Conservation (phyloP, 2,797 vertebrate genomes). For the Poeciliopsis paucimaculata region DNA sequence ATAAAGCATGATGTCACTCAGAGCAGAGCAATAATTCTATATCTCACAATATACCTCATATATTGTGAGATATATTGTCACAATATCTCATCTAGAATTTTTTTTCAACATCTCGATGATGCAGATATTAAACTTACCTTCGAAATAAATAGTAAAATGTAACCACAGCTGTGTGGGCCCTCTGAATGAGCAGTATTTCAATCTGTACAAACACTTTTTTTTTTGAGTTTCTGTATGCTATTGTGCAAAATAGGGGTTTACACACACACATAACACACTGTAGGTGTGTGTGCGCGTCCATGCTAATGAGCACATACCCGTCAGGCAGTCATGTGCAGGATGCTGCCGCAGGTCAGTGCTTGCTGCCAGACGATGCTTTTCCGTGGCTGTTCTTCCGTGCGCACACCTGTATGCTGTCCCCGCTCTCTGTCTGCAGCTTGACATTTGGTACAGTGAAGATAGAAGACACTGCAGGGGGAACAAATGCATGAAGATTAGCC, state of each 20-base stretch:
- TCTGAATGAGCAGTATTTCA: not conserved
- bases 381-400: constrained; percentile 90
- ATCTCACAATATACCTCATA: no score
- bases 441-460: constrained; percentile 93
- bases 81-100: no score
- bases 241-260: not conserved
- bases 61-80: no score
- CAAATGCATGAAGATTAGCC: constrained; percentile 45
- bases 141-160: not conserved
- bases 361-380: constrained; percentile 89
- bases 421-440: constrained; percentile 91
- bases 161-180: not conserved
- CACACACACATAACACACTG: no score
- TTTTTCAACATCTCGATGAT: no score
- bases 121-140: not conserved
- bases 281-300: not conserved
- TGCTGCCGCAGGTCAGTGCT: constrained; percentile 86
- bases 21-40: no score
- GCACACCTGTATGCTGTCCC: constrained; percentile 91
- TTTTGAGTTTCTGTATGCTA: not conserved
- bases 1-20: no score
- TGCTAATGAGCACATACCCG: constrained; percentile 62
- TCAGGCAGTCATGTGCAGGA: constrained; percentile 60
- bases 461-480: constrained; percentile 87
- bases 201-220: not conserved